phyloP scores from a whole-genome alignment of 2,888 invertebrate species.

The Azorinus chamasolen region DNA sequence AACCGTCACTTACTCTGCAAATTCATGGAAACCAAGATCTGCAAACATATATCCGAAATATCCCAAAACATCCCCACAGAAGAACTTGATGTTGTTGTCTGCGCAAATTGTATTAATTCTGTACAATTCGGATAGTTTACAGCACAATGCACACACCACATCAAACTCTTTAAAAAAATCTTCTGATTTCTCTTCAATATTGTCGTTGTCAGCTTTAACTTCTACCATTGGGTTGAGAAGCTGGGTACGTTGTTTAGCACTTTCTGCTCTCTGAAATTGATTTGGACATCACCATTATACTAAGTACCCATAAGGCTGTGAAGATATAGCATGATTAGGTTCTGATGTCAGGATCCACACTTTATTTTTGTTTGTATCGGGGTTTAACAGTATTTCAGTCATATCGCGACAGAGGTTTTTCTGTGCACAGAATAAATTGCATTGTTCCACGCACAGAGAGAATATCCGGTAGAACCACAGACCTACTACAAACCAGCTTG shows the following conservation, averaged over 20 bases:
- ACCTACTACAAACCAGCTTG: too few relatives aligned
- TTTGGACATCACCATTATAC: not conserved
- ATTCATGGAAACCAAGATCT: slow-evolving; percentile 94
- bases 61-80: slow-evolving; percentile 97
- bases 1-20: slow-evolving; percentile 90
- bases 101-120: slow-evolving; percentile 90
- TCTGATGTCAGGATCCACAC: too few relatives aligned
- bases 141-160: slow-evolving; percentile 93
- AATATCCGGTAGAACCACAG: too few relatives aligned
- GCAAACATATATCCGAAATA: slow-evolving; percentile 96
- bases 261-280: slow-evolving; percentile 91
- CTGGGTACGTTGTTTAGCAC: slow-evolving; percentile 92
- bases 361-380: too few relatives aligned
- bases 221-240: slow-evolving; percentile 97
- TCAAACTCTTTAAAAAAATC: slow-evolving; percentile 92
- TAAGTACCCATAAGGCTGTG: too few relatives aligned
- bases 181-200: slow-evolving; percentile 90
- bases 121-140: slow-evolving; percentile 90
- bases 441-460: too few relatives aligned
- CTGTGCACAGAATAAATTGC: too few relatives aligned
- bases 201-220: slow-evolving; percentile 88
- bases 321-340: not conserved
- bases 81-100: slow-evolving; percentile 92
- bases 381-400: too few relatives aligned
- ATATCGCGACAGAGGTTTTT: too few relatives aligned